These are phyloP conservation scores for Halictus rubicundus DNA, from an alignment of 1,140 invertebrate genomes.

Conservation along the genomic window DNA sequence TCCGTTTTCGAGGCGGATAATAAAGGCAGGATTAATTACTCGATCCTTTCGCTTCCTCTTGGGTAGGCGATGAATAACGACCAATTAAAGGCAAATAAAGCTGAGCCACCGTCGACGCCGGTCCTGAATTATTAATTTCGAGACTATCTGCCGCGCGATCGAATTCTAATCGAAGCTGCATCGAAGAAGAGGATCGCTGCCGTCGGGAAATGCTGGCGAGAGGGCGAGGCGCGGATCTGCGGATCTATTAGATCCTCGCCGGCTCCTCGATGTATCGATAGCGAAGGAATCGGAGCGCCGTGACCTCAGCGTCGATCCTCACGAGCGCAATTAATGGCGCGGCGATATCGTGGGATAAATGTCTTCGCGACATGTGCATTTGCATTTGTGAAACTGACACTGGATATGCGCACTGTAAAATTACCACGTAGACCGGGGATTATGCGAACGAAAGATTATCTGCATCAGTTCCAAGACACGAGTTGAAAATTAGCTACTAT, in stretches of 20 bases:
- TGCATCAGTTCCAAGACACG: no score
- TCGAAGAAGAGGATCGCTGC: neutral
- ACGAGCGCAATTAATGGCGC: conserved; percentile 71
- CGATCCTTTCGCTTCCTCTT: neutral
- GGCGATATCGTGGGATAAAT: conserved; percentile 73
- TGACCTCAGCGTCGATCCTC: conserved; percentile 63
- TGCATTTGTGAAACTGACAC: conserved; percentile 34
- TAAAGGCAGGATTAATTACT: neutral
- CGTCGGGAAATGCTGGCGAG: conserved; percentile 18
- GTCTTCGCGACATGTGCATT: conserved; percentile 55
- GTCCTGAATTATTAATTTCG: neutral
- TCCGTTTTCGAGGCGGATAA: neutral
- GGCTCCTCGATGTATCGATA: conserved; percentile 40
- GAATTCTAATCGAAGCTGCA: neutral
- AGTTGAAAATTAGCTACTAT: no score
- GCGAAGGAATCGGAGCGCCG: conserved; percentile 49
- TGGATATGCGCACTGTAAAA: neutral
- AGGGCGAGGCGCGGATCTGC: conserved; percentile 26
- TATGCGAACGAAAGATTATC: no score
- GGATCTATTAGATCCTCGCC: no score
- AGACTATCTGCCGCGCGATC: neutral
- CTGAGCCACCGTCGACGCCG: neutral
- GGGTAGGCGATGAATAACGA: neutral
- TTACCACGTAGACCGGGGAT: no score
- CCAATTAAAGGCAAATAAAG: neutral